Evolutionary conservation across 2,797 vertebrate species (phyloP).

Genomic region (Pelobates cultripes): DNA sequence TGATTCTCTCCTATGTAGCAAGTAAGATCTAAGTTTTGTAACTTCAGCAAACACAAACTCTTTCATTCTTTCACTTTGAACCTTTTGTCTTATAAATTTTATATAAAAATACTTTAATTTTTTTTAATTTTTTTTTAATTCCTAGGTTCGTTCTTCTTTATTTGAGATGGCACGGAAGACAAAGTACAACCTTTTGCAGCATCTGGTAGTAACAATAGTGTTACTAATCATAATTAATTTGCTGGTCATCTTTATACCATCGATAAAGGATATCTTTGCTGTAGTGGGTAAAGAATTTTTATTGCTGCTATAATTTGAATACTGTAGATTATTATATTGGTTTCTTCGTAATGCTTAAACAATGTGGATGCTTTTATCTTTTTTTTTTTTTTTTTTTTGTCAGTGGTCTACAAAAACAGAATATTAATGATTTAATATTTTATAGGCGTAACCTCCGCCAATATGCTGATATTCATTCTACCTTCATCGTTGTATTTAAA

Average conservation of each 20-base stretch:
- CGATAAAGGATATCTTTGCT: constrained; percentile 80
- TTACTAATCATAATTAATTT: constrained; percentile 73
- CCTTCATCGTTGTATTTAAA: constrained; percentile 78
- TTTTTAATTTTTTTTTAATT: neutral
- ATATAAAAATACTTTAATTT: neutral
- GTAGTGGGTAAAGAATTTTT: constrained; percentile 72
- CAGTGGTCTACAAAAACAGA: too few relatives aligned
- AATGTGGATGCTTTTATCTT: neutral
- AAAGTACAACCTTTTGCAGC: constrained; percentile 71
- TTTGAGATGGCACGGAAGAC: constrained; percentile 76
- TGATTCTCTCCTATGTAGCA: too few relatives aligned
- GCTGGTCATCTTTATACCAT: constrained; percentile 77
- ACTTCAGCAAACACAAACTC: too few relatives aligned
- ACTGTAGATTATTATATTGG: too few relatives aligned
- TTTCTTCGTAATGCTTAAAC: too few relatives aligned
- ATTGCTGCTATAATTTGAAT: neutral
- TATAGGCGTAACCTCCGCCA: constrained; percentile 78
- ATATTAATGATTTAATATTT: constrained; percentile 48
- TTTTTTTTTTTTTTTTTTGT: too few relatives aligned
- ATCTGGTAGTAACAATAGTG: constrained; percentile 68
- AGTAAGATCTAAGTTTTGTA: too few relatives aligned
- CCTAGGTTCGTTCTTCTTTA: constrained; percentile 76
- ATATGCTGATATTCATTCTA: constrained; percentile 82
- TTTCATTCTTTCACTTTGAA: too few relatives aligned
- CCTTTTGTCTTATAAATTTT: neutral